A percentile compares a stretch with the other conserved stretches of the same genome.
Evolutionary conservation across 2,113 vertebrate species (phyloP).

Genomic region (Heterotilapia buettikoferi): DNA sequence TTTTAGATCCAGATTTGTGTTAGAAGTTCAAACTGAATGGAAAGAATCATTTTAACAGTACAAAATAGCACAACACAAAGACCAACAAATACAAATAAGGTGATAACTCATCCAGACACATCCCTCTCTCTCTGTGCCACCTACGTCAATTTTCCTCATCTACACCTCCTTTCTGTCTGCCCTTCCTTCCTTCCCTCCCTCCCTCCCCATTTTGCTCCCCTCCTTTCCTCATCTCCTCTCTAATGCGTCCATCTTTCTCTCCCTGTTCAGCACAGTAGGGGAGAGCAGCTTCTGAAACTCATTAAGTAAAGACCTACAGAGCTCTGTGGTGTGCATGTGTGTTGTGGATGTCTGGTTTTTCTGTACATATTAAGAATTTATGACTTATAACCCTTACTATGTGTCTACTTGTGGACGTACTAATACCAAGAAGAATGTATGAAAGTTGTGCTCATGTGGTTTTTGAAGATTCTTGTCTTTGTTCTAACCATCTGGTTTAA

Average conservation of each 20-base stretch:
- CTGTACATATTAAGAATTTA: slow-evolving; percentile 80
- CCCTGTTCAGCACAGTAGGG: slow-evolving; percentile 42
- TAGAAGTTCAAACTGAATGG: neutral
- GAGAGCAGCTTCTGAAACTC: slow-evolving; percentile 72
- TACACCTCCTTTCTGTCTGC: neutral
- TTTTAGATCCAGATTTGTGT: neutral
- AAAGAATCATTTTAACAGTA: neutral
- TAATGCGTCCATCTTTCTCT: slow-evolving; percentile 39
- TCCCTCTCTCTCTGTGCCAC: neutral
- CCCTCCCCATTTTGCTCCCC: neutral
- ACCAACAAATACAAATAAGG: neutral
- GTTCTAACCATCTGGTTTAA: neutral
- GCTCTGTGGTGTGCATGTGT: slow-evolving; percentile 16
- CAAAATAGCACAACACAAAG: neutral
- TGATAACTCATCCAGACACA: slow-evolving; percentile 10
- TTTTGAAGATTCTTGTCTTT: neutral
- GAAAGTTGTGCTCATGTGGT: neutral
- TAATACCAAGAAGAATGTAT: neutral
- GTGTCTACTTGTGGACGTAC: slow-evolving; percentile 58
- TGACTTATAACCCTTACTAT: slow-evolving; percentile 67
- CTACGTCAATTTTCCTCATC: neutral
- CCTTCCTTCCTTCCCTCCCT: neutral
- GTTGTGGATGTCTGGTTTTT: slow-evolving; percentile 67
- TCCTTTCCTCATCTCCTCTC: slow-evolving; percentile 23
- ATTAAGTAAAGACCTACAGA: slow-evolving; percentile 82